Conservation (phyloP, 2,888 invertebrate species). For the Drosophila pseudotakahashii region DNA sequence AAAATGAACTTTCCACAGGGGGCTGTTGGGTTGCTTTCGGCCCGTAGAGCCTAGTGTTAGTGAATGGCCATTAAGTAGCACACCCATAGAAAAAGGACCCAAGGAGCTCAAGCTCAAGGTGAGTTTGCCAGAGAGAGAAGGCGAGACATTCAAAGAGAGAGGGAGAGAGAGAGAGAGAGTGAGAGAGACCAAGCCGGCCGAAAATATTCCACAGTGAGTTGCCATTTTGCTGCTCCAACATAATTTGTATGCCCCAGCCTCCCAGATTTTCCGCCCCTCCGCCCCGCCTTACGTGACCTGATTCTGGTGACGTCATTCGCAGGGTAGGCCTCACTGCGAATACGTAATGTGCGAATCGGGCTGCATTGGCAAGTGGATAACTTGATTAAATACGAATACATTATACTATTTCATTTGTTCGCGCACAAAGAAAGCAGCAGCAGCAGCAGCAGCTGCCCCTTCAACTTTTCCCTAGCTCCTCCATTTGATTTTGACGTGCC, state of each 20-base stretch:
- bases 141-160: not conserved
- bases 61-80: slow-evolving; percentile 58
- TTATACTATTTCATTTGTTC: slow-evolving; percentile 16
- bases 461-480: not conserved
- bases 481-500: slow-evolving; percentile 16
- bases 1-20: slow-evolving; percentile 59
- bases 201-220: slow-evolving; percentile 61
- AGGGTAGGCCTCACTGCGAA: slow-evolving; percentile 43
- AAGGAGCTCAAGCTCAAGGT: slow-evolving; percentile 47
- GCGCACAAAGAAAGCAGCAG: not conserved
- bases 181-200: slow-evolving; percentile 6
- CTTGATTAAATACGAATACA: slow-evolving; percentile 36
- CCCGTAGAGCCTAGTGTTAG: slow-evolving; percentile 23
- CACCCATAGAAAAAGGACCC: slow-evolving; percentile 42
- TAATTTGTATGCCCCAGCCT: slow-evolving; percentile 47
- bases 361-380: slow-evolving; percentile 39
- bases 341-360: slow-evolving; percentile 47
- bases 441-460: not conserved
- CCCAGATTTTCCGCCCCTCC: slow-evolving; percentile 4
- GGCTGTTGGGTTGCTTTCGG: slow-evolving; percentile 10
- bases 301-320: slow-evolving; percentile 79
- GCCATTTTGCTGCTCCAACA: slow-evolving; percentile 61
- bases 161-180: slow-evolving; percentile 4
- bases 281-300: slow-evolving; percentile 64
- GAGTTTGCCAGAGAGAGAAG: slow-evolving; percentile 25